A percentile compares a stretch with the other conserved stretches of the same genome.
Conservation (phyloP, 1,140 invertebrate genomes). For the Aricia agestis region DNA sequence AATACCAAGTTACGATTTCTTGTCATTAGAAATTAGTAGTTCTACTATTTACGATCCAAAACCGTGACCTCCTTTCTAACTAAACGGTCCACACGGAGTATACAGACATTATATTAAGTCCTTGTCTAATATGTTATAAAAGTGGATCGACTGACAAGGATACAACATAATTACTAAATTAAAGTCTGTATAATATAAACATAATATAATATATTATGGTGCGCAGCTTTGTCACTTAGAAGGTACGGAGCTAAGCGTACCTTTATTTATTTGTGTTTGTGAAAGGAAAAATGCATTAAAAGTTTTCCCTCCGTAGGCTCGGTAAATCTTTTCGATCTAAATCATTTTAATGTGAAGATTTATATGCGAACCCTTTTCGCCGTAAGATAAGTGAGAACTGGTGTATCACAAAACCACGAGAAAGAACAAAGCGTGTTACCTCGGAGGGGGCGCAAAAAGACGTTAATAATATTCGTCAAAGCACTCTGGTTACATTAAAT, state of each 20-base stretch:
- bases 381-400: slow-evolving; percentile 64
- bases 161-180: too few relatives aligned
- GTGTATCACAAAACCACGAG: slow-evolving; percentile 50
- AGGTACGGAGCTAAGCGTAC: too few relatives aligned
- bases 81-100: too few relatives aligned
- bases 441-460: slow-evolving; percentile 66
- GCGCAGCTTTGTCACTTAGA: too few relatives aligned
- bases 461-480: slow-evolving; percentile 76
- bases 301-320: not conserved
- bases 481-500: slow-evolving; percentile 75
- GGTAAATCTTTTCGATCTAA: slow-evolving; percentile 12
- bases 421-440: slow-evolving; percentile 72
- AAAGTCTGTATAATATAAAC: too few relatives aligned
- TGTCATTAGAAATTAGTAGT: too few relatives aligned
- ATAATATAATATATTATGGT: too few relatives aligned
- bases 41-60: too few relatives aligned
- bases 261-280: not conserved
- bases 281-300: not conserved
- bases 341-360: slow-evolving; percentile 15
- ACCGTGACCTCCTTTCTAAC: not conserved
- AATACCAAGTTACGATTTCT: too few relatives aligned
- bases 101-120: too few relatives aligned
- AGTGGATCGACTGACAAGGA: too few relatives aligned
- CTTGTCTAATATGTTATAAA: too few relatives aligned
- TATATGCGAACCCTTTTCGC: slow-evolving; percentile 8